Percentiles rank a stretch among this genome's conserved stretches.
Conservation (phyloP, 2,113 vertebrate species). For the Brachirus orientalis region DNA sequence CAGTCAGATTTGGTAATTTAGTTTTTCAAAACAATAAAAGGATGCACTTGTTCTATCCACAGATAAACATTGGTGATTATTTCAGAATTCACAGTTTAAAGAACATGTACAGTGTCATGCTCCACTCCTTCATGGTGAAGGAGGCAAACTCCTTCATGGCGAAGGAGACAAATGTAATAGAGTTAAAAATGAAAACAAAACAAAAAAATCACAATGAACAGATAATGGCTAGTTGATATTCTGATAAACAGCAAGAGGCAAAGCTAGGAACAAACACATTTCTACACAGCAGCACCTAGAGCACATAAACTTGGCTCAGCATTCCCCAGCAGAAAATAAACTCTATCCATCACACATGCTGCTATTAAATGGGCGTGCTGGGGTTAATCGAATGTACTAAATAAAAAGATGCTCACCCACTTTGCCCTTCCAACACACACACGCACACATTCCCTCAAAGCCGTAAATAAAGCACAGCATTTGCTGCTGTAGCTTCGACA, state of each 20-base stretch:
- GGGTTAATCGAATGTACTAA: constrained; percentile 57
- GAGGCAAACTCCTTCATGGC: background rate
- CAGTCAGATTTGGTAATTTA: background rate
- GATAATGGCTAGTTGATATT: background rate
- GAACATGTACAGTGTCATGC: background rate
- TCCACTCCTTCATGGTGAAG: background rate
- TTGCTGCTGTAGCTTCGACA: background rate
- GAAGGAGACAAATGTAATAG: background rate
- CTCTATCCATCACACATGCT: constrained; percentile 7
- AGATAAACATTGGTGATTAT: background rate
- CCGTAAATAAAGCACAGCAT: constrained; percentile 16
- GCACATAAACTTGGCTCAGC: too few relatives aligned
- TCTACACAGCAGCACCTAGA: constrained; percentile 11
- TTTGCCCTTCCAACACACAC: background rate
- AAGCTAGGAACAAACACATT: constrained; percentile 37
- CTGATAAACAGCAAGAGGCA: background rate
- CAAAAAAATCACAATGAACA: background rate
- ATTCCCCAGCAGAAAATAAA: constrained; percentile 2
- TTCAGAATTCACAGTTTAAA: background rate
- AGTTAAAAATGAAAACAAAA: too few relatives aligned
- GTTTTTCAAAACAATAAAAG: background rate
- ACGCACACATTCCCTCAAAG: constrained; percentile 1
- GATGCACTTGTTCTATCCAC: background rate
- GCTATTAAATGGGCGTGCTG: constrained; percentile 4
- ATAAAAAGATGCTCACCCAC: constrained; percentile 41